These are phyloP conservation scores for Phyllotreta striolata DNA, from an alignment of 2,888 invertebrate genomes.

Conservation along the genomic window DNA sequence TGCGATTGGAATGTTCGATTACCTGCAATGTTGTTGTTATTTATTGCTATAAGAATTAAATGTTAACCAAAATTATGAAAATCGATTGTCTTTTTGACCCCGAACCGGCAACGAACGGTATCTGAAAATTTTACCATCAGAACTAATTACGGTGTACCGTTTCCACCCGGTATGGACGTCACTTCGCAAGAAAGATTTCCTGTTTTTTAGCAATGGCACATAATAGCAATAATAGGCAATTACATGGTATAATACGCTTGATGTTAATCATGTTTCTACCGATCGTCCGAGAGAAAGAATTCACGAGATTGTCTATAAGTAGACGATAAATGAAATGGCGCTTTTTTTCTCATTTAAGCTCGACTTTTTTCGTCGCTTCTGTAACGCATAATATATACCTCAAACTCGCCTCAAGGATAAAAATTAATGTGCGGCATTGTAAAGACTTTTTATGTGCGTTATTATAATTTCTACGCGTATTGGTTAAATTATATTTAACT, in stretches of 20 bases:
- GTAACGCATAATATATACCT: no score
- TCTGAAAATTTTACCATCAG: slow-evolving; percentile 18
- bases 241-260: slow-evolving; percentile 34
- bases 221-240: slow-evolving; percentile 34
- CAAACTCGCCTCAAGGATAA: no score
- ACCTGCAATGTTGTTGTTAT: no score
- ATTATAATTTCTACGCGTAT: no score
- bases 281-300: slow-evolving; percentile 22
- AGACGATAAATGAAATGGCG: slow-evolving; percentile 28
- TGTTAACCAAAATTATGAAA: not conserved
- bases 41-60: not conserved
- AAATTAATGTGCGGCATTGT: no score
- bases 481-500: no score
- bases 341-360: slow-evolving; percentile 10
- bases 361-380: not conserved
- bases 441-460: no score
- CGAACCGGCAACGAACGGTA: slow-evolving; percentile 9
- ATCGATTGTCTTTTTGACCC: not conserved
- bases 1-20: no score
- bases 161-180: slow-evolving; percentile 24
- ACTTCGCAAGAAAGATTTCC: slow-evolving; percentile 13
- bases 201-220: slow-evolving; percentile 29
- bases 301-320: slow-evolving; percentile 30
- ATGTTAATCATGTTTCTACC: slow-evolving; percentile 28
- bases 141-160: slow-evolving; percentile 25